A percentile compares a stretch with the other conserved stretches of the same genome.
Evolutionary conservation across 1,140 invertebrate species (phyloP).

Genomic region (Bombus balteatus): DNA sequence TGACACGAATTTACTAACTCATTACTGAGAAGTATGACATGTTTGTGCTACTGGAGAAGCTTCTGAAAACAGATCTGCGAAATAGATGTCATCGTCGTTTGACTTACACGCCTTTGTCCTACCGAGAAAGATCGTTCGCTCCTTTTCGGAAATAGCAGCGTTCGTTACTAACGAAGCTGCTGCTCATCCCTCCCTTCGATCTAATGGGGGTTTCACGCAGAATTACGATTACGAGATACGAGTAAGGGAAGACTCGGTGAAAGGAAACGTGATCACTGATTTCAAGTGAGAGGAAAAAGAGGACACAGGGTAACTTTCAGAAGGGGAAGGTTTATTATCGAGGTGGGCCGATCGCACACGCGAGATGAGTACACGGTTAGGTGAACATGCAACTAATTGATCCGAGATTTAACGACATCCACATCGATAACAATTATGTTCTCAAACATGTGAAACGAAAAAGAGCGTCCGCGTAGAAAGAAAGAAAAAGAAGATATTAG

Average conservation of each 20-base stretch:
- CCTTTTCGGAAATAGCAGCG: constrained; percentile 3
- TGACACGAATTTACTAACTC: neutral
- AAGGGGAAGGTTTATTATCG: neutral
- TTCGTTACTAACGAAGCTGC: neutral
- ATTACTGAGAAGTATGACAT: neutral
- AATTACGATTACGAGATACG: constrained; percentile 26
- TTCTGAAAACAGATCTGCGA: neutral
- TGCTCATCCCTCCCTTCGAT: neutral
- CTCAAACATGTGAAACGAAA: neutral
- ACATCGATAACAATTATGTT: neutral
- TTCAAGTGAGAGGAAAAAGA: constrained; percentile 30
- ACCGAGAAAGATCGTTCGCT: constrained; percentile 24
- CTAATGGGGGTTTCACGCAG: neutral
- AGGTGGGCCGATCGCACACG: constrained; percentile 7
- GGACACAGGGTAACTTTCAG: neutral
- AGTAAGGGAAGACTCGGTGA: constrained; percentile 28
- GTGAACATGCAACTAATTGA: neutral
- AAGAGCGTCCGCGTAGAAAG: neutral
- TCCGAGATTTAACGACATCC: neutral
- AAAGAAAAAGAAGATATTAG: neutral
- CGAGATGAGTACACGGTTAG: neutral
- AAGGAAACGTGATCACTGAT: constrained; percentile 54
- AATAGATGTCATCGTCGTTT: neutral
- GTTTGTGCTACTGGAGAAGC: neutral
- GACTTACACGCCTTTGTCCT: neutral